Percentiles rank a stretch among this genome's conserved stretches.
phyloP scores from a whole-genome alignment of 2,888 invertebrate species.

The Polymixis flavicincta region DNA sequence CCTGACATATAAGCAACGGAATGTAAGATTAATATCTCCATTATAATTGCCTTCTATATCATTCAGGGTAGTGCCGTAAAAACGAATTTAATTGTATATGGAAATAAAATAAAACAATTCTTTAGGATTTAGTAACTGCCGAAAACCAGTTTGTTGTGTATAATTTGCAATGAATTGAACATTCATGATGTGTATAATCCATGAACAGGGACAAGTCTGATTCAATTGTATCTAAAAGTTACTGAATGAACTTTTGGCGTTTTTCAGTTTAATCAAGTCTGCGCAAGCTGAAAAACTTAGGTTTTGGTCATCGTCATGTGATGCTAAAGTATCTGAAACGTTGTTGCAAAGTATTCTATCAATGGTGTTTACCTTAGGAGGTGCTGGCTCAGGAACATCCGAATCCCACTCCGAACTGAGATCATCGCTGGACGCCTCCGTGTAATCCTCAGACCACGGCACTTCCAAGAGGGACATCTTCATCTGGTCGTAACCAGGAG shows the following conservation, averaged over 20 bases:
- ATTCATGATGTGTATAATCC: slow-evolving; percentile 16
- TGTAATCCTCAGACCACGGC: slow-evolving; percentile 94
- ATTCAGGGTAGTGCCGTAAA: slow-evolving; percentile 4
- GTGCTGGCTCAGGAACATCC: slow-evolving; percentile 92
- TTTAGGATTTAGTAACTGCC: not conserved
- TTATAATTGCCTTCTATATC: slow-evolving; percentile 21
- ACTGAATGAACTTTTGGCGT: slow-evolving; percentile 22
- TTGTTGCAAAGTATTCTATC: not conserved
- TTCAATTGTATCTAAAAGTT: slow-evolving; percentile 4
- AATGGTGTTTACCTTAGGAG: slow-evolving; percentile 83
- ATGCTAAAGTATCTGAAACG: not conserved
- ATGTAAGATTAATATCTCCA: slow-evolving; percentile 47
- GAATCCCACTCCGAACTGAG: slow-evolving; percentile 98
- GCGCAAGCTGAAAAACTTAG: not conserved
- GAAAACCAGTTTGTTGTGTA: slow-evolving; percentile 11
- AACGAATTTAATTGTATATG: slow-evolving; percentile 13
- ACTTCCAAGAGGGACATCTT: slow-evolving; percentile 94
- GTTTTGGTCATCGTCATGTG: not conserved
- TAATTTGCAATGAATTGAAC: slow-evolving; percentile 17
- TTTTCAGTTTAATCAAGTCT: slow-evolving; percentile 23
- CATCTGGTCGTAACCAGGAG: slow-evolving; percentile 95
- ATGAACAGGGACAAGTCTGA: not conserved
- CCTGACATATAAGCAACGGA: slow-evolving; percentile 46
- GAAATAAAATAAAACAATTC: slow-evolving; percentile 17
- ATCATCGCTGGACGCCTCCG: slow-evolving; percentile 97